phyloP scores from a whole-genome alignment of 2,888 invertebrate genomes.

The Chrysolina haemoptera region DNA sequence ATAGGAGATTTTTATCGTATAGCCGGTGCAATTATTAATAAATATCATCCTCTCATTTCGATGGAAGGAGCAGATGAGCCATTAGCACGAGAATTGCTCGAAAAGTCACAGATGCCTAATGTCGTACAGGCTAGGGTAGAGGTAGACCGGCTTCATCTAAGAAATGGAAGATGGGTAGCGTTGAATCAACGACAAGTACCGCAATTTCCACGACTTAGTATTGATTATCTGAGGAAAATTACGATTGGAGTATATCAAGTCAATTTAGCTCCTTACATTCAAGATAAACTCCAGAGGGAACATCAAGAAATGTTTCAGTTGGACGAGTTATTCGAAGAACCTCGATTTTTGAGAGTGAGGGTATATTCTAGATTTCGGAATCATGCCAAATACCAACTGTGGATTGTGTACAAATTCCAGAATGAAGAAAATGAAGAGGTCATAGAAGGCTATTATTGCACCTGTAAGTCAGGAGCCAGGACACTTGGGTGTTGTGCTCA shows the following conservation, averaged over 20 bases:
- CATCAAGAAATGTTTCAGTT: too few relatives aligned
- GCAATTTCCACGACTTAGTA: not conserved
- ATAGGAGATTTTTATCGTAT: not conserved
- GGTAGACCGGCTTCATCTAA: too few relatives aligned
- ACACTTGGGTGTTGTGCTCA: too few relatives aligned
- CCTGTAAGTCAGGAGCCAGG: too few relatives aligned
- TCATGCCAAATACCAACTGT: not conserved
- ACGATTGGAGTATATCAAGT: not conserved
- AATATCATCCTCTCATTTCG: too few relatives aligned
- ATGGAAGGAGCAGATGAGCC: not conserved
- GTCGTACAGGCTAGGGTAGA: too few relatives aligned
- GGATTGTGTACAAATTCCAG: not conserved
- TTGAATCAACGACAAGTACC: not conserved
- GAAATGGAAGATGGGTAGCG: not conserved
- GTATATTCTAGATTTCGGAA: not conserved
- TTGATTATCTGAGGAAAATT: not conserved
- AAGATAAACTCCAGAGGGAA: too few relatives aligned
- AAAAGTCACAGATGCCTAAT: not conserved
- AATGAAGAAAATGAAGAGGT: not conserved
- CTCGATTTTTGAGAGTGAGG: not conserved
- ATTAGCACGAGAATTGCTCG: not conserved
- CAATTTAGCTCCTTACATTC: not conserved
- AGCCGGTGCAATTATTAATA: not conserved
- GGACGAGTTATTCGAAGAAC: too few relatives aligned
- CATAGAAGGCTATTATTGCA: not conserved